Conservation (phyloP, 2,888 invertebrate genomes). For the Caenorhabditis sp. region DNA sequence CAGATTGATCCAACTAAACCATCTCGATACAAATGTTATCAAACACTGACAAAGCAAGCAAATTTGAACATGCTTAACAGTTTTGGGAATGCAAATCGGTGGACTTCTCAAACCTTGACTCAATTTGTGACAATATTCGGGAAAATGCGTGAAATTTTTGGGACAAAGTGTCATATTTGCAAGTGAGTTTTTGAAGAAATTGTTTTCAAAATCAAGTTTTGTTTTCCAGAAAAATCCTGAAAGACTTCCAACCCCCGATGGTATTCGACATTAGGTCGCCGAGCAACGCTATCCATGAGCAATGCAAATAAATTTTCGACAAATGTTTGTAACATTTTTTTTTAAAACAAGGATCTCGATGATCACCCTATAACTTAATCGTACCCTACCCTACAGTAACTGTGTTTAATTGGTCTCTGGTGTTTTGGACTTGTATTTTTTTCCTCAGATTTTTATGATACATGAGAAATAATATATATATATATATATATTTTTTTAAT, state of each 20-base stretch:
- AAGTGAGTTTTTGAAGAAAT: slow-evolving; percentile 13
- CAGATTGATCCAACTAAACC: slow-evolving; percentile 16
- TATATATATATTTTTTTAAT: no score
- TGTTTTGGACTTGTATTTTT: no score
- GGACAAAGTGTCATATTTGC: slow-evolving; percentile 1
- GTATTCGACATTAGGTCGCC: slow-evolving; percentile 25
- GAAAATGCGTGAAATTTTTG: slow-evolving; percentile 5
- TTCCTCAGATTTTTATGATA: no score
- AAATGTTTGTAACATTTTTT: not conserved
- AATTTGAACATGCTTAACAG: slow-evolving; percentile 22
- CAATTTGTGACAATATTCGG: slow-evolving; percentile 8
- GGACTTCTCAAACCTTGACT: not conserved
- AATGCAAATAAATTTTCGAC: slow-evolving; percentile 11
- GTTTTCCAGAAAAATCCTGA: slow-evolving; percentile 18
- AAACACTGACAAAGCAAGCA: slow-evolving; percentile 24
- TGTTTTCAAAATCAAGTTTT: slow-evolving; percentile 4
- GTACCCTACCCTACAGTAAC: no score
- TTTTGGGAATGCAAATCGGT: slow-evolving; percentile 13
- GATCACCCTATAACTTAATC: not conserved
- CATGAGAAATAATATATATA: no score
- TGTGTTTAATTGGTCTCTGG: no score
- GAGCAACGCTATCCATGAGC: slow-evolving; percentile 16
- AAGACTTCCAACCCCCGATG: slow-evolving; percentile 27
- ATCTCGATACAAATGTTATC: slow-evolving; percentile 22
- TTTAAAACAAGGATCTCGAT: not conserved